Conservation (phyloP, 2,113 vertebrate genomes). For the Delphinapterus leucas region DNA sequence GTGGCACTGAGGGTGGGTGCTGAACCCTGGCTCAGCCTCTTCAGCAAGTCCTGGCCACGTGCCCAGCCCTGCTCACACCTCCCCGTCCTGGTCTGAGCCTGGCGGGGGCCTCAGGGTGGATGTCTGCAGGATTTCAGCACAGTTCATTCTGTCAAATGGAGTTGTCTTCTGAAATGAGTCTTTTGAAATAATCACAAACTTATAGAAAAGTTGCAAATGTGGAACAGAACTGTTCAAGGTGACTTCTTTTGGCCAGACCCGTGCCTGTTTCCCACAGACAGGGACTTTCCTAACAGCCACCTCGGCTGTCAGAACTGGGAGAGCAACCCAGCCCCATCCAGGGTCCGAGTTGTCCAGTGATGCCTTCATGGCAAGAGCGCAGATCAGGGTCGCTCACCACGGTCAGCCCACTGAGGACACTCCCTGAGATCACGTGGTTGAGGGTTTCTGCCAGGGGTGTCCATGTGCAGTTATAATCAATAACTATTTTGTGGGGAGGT, state of each 20-base stretch:
- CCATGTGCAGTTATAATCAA: too few relatives aligned
- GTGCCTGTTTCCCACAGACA: background rate
- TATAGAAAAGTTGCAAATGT: background rate
- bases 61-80: background rate
- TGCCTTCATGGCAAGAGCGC: background rate
- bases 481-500: background rate
- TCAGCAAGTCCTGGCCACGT: rapidly evolving
- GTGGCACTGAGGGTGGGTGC: too few relatives aligned
- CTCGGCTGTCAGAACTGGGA: too few relatives aligned
- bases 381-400: background rate
- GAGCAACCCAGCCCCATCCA: background rate
- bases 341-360: too few relatives aligned
- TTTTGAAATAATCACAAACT: background rate
- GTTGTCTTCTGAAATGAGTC: background rate
- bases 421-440: rapidly evolving
- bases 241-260: too few relatives aligned
- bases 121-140: background rate
- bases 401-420: background rate
- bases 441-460: background rate
- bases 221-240: background rate
- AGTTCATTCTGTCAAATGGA: background rate
- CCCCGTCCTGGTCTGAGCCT: background rate
- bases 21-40: background rate
- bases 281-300: too few relatives aligned
- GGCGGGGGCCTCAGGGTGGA: background rate